Percentiles rank a stretch among this genome's conserved stretches.
Evolutionary conservation across 2,113 vertebrate species (phyloP).

Genomic region (Oryzias melastigma): DNA sequence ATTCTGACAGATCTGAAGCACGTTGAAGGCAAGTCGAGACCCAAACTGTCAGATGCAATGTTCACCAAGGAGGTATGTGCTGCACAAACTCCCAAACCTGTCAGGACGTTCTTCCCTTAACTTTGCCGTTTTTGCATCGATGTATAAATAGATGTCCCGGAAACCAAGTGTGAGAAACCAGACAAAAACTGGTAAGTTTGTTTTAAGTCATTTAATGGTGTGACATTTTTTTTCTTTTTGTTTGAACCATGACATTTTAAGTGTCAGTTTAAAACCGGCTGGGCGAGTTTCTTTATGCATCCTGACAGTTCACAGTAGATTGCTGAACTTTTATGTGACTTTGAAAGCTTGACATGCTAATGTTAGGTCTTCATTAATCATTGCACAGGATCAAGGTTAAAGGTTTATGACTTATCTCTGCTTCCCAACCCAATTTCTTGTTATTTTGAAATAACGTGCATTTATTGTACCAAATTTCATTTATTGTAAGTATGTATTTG

Average conservation of each 20-base stretch:
- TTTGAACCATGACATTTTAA: neutral
- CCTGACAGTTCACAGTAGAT: too few relatives aligned
- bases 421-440: neutral
- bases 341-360: too few relatives aligned
- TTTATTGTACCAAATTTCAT: too few relatives aligned
- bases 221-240: too few relatives aligned
- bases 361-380: conserved; percentile 1
- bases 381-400: neutral
- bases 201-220: neutral
- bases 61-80: conserved; percentile 70
- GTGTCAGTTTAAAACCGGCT: neutral
- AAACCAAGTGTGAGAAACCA: conserved; percentile 71
- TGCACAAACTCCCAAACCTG: neutral
- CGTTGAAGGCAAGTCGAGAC: conserved; percentile 70
- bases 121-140: conserved; percentile 17
- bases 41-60: conserved; percentile 72
- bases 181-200: conserved; percentile 58
- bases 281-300: conserved; percentile 12
- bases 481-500: neutral
- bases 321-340: too few relatives aligned
- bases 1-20: conserved; percentile 59
- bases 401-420: conserved; percentile 27
- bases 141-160: conserved; percentile 42
- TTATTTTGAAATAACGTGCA: neutral
- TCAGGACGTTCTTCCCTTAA: neutral